These are phyloP conservation scores for Xestia ashworthii DNA, from an alignment of 2,888 invertebrate genomes.

Conservation along the genomic window DNA sequence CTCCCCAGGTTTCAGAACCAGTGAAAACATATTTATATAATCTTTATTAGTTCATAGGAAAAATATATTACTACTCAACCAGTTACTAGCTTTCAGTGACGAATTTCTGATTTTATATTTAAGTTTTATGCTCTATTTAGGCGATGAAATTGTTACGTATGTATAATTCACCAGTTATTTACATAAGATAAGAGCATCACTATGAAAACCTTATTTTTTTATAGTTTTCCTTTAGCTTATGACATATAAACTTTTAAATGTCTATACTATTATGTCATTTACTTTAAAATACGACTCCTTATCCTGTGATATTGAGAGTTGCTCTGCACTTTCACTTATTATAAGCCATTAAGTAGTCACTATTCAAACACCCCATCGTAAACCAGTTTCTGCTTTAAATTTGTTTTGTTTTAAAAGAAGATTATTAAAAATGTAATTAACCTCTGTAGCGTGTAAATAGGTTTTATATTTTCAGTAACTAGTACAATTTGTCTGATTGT, in stretches of 20 bases:
- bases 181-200: neutral
- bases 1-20: slow-evolving; percentile 85
- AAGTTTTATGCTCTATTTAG: slow-evolving; percentile 1
- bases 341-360: neutral
- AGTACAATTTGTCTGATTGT: slow-evolving; percentile 53
- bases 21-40: slow-evolving; percentile 77
- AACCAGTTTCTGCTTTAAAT: neutral
- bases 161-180: slow-evolving; percentile 1
- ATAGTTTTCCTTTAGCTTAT: neutral
- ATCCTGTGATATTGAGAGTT: neutral
- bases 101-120: slow-evolving; percentile 25
- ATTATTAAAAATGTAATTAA: neutral
- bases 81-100: slow-evolving; percentile 8
- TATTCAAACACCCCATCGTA: slow-evolving; percentile 15
- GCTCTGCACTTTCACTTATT: neutral
- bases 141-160: slow-evolving; percentile 15
- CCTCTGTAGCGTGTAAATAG: slow-evolving; percentile 1
- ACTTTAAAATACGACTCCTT: neutral
- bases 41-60: slow-evolving; percentile 14
- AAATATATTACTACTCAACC: slow-evolving; percentile 11
- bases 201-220: neutral
- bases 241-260: neutral
- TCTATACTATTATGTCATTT: neutral
- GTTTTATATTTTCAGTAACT: slow-evolving; percentile 49
- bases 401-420: slow-evolving; percentile 8